Percentiles rank a stretch among this genome's conserved stretches.
Evolutionary conservation across 2,888 invertebrate species (phyloP).

Genomic region (Ennomos quercinarius): DNA sequence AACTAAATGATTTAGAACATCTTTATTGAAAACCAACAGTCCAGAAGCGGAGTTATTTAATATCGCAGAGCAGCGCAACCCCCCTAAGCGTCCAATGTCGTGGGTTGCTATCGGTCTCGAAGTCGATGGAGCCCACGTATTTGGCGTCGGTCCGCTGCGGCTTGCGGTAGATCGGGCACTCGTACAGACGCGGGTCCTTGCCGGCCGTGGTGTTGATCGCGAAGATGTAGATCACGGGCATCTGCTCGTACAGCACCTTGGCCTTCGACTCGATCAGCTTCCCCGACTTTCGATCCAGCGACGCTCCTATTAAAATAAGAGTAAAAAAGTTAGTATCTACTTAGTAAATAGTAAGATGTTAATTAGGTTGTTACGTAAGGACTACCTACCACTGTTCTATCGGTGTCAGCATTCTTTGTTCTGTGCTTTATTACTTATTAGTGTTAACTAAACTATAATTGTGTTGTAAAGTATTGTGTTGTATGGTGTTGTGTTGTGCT

Average conservation of each 20-base stretch:
- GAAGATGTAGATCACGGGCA: conserved; percentile 98
- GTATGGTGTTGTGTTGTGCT: no score
- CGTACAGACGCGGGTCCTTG: conserved; percentile 95
- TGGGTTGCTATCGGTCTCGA: conserved; percentile 96
- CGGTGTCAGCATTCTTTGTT: no score
- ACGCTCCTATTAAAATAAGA: conserved; percentile 84
- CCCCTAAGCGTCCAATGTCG: conserved; percentile 98
- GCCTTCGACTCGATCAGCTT: conserved; percentile 97
- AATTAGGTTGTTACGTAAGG: no score
- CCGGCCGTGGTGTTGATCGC: conserved; percentile 97
- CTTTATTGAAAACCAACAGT: no score
- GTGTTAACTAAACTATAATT: no score
- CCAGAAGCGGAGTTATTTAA: conserved; percentile 87
- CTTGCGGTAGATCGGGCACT: conserved; percentile 98
- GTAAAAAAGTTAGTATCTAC: no score
- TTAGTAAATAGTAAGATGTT: no score
- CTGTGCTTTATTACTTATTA: no score
- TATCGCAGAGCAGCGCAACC: conserved; percentile 98
- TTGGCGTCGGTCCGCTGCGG: conserved; percentile 97
- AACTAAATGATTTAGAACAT: no score
- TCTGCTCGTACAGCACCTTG: conserved; percentile 96
- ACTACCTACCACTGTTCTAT: no score
- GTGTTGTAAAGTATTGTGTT: no score
- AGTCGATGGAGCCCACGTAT: conserved; percentile 97
- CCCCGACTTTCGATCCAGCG: conserved; percentile 93